Evolutionary conservation across 2,797 vertebrate genomes (phyloP).

Genomic region (Peromyscus melanophrys): DNA sequence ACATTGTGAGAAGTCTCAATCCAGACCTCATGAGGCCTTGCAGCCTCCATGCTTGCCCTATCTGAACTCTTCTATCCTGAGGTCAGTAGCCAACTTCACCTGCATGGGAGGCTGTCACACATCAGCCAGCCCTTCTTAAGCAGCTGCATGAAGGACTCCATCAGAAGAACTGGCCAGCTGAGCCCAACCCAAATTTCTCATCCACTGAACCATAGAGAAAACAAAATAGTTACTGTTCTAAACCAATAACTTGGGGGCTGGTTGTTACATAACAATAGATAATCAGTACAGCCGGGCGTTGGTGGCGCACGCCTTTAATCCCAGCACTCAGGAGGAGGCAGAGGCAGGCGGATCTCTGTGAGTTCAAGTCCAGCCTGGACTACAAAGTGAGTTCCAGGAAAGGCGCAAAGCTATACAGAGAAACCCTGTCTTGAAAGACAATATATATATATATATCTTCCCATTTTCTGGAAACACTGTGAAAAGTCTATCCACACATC

Average conservation of each 20-base stretch:
- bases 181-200: not conserved
- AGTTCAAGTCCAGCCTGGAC: too few relatives aligned
- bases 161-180: not conserved
- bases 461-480: not conserved
- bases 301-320: too few relatives aligned
- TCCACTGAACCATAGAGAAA: constrained; percentile 16
- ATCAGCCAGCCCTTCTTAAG: not conserved
- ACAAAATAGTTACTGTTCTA: not conserved
- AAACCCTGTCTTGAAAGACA: too few relatives aligned
- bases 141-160: not conserved
- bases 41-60: not conserved
- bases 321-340: too few relatives aligned
- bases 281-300: not conserved
- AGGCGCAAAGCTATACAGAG: too few relatives aligned
- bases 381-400: too few relatives aligned
- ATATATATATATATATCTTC: not conserved
- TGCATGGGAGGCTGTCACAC: not conserved
- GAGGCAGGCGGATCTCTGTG: too few relatives aligned
- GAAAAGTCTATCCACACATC: not conserved
- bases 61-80: not conserved
- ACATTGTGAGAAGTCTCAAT: not conserved
- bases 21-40: not conserved
- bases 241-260: not conserved
- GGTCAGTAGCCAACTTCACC: not conserved
- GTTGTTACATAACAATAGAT: not conserved